phyloP scores from a whole-genome alignment of 2,113 vertebrate species.

The Caretta caretta region DNA sequence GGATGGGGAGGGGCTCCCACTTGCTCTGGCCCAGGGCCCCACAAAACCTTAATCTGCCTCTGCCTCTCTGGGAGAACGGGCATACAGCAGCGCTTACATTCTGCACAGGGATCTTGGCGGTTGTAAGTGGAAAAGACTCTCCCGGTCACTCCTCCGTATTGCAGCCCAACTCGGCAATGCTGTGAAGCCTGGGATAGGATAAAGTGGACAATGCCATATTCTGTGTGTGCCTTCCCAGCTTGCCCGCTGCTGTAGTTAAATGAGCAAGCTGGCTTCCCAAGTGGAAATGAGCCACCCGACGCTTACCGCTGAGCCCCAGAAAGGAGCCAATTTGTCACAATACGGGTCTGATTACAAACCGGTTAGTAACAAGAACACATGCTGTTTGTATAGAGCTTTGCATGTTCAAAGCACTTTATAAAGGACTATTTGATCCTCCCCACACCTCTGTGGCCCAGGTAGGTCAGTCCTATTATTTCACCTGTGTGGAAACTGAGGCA shows the following conservation, averaged over 20 bases:
- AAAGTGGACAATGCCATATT: rapidly evolving
- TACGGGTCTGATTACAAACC: rapidly evolving
- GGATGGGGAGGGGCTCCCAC: background rate
- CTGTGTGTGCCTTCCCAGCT: background rate
- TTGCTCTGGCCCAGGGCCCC: background rate
- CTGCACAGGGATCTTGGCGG: background rate
- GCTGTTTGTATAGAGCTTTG: background rate
- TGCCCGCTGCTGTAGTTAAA: rapidly evolving
- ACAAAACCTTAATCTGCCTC: background rate
- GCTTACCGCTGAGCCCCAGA: rapidly evolving
- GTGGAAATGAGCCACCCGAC: background rate
- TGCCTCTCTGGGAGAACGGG: background rate
- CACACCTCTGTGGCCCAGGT: rapidly evolving
- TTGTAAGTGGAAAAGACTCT: background rate
- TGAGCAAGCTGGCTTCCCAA: background rate
- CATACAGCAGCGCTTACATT: background rate
- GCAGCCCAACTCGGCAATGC: background rate
- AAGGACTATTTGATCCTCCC: too few species aligned
- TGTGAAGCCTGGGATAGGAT: background rate
- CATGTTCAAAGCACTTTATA: background rate
- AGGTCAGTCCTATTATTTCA: background rate
- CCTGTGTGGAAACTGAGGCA: background rate
- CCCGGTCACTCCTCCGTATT: background rate
- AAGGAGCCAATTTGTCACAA: rapidly evolving
- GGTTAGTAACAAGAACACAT: background rate